Evolutionary conservation across 2,113 vertebrate species (phyloP).

Genomic region (Arizona elegans): DNA sequence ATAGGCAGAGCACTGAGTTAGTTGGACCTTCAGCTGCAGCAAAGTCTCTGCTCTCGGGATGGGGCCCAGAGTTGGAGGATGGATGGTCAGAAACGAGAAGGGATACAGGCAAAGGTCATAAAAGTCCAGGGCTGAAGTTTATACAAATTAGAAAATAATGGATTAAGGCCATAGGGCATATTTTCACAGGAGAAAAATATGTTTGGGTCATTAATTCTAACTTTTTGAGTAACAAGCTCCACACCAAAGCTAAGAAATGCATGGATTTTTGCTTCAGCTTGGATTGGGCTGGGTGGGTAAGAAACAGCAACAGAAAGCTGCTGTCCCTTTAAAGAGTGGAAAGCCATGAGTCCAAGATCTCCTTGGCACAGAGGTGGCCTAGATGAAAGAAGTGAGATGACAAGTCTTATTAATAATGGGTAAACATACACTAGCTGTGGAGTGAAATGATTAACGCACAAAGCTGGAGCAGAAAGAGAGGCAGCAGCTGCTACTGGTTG

Average conservation of each 20-base stretch:
- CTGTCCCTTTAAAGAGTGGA: constrained; percentile 15
- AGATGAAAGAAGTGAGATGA: constrained; percentile 34
- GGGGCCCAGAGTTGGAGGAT: neutral
- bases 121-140: neutral
- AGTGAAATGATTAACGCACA: constrained; percentile 34
- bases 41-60: neutral
- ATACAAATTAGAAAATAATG: neutral
- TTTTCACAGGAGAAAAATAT: neutral
- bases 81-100: neutral
- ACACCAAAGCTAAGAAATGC: neutral
- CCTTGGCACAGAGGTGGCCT: constrained; percentile 30
- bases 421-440: constrained; percentile 30
- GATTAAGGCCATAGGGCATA: neutral
- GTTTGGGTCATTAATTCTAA: neutral
- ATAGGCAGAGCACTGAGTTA: neutral
- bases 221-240: neutral
- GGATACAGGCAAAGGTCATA: neutral
- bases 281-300: neutral
- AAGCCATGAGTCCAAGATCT: constrained; percentile 16
- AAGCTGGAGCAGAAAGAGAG: constrained; percentile 24
- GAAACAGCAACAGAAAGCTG: neutral
- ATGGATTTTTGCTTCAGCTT: neutral
- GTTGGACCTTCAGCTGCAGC: neutral
- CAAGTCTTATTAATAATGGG: constrained; percentile 38
- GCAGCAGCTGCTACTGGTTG: constrained; percentile 24